phyloP scores from a whole-genome alignment of 2,888 invertebrate genomes.

The Coelopa pilipes region DNA sequence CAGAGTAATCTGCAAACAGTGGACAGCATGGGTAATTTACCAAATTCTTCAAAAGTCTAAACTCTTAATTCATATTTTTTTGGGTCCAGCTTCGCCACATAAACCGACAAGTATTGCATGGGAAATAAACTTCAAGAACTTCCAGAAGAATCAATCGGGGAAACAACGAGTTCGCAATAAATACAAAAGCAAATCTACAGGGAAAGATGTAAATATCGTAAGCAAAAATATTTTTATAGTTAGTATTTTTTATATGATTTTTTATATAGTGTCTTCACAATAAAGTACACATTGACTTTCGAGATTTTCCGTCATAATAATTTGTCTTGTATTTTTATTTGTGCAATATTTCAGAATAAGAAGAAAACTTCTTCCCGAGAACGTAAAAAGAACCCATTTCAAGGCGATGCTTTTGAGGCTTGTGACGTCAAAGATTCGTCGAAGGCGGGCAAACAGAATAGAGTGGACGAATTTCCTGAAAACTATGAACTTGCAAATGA shows the following conservation, averaged over 20 bases:
- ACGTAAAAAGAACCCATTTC: not conserved
- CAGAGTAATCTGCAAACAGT: too few species aligned
- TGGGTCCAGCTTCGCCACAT: conserved; percentile 69
- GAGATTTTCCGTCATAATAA: too few species aligned
- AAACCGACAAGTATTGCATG: conserved; percentile 87
- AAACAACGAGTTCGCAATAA: conserved; percentile 9
- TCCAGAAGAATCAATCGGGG: not conserved
- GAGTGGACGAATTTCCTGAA: conserved; percentile 22
- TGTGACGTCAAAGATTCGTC: conserved; percentile 27
- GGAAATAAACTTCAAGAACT: conserved; percentile 84
- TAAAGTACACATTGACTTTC: too few species aligned
- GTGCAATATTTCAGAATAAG: not conserved
- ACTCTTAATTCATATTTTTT: too few species aligned
- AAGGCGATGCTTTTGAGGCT: conserved; percentile 6
- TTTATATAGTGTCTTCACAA: too few species aligned
- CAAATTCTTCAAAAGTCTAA: too few species aligned
- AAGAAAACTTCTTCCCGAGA: not conserved
- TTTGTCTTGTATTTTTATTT: too few species aligned
- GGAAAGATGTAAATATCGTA: conserved; percentile 2
- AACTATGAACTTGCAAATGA: conserved; percentile 32
- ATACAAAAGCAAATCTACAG: not conserved
- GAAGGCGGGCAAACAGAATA: conserved; percentile 17
- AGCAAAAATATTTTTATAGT: too few species aligned
- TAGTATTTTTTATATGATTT: too few species aligned
- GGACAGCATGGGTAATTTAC: too few species aligned